Conservation (phyloP, 2,797 vertebrate species). For the Eutrigla gurnardus region DNA sequence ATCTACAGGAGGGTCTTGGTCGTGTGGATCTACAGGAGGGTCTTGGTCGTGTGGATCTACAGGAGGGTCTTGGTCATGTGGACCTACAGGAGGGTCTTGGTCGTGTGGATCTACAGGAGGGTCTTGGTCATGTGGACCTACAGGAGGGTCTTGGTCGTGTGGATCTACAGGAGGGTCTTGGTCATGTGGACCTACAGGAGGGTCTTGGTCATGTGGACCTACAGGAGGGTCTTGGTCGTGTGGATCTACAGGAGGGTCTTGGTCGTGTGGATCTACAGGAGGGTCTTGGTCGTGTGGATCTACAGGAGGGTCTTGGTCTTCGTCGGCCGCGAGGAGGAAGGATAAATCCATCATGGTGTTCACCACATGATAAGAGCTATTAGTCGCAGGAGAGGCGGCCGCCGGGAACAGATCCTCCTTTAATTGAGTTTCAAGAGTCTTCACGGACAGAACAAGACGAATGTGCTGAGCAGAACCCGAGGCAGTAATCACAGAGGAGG, state of each 20-base stretch:
- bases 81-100: slow-evolving; percentile 1
- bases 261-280: slow-evolving; percentile 1
- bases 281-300: background rate
- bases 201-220: background rate
- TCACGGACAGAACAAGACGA: slow-evolving; percentile 37
- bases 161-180: slow-evolving; percentile 6
- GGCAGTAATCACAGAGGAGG: slow-evolving; percentile 22
- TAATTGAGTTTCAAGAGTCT: slow-evolving; percentile 59
- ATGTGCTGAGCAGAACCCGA: slow-evolving; percentile 28
- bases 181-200: slow-evolving; percentile 3
- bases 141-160: too few relatives aligned
- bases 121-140: slow-evolving; percentile 1
- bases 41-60: slow-evolving; percentile 1
- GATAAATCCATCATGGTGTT: slow-evolving; percentile 33
- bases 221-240: slow-evolving; percentile 10
- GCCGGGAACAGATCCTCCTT: slow-evolving; percentile 15
- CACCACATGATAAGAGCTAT: slow-evolving; percentile 47
- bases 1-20: slow-evolving; percentile 6
- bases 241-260: slow-evolving; percentile 3
- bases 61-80: background rate
- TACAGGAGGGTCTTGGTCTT: slow-evolving; percentile 17
- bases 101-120: slow-evolving; percentile 5
- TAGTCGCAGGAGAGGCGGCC: slow-evolving; percentile 42
- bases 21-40: slow-evolving; percentile 6
- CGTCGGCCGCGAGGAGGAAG: background rate